Evolutionary conservation across 2,797 vertebrate species (phyloP), one percentile per base, ranked within the genome.

Genomic region (Sebastolobus alascanus): DNA sequence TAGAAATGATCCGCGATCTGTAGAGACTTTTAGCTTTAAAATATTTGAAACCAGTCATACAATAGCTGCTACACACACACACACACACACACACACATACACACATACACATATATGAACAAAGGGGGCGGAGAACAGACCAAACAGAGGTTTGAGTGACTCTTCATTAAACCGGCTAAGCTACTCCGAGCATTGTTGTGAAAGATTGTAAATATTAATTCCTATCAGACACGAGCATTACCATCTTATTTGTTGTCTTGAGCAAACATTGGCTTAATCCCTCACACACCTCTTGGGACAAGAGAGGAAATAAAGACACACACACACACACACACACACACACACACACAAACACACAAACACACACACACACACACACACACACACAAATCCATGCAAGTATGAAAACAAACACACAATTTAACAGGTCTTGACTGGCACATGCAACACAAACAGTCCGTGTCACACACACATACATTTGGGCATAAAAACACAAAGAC

Each of bases 191-290:
- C 60, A n/a, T 73, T 60, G 69, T 50, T 50, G 29, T n/a, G 9
- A 55, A 76, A 68, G 61, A 71, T 22, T 59, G 50, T 43, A 10
- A 73, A 80, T 75, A 4, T 22, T 75, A 43, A 80, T 64, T 80
- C 61, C 52, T 33, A 60, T 81, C 63, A 71, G 75, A 84, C 78
- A 58, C 1, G 14, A 67, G 55, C 25, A 35, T 80, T 64, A 75
- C 0, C 67, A 71, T 82, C 59, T 50, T 58, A 65, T 79, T 73
- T 82, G 70, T 8, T 65, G 78, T 73, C 16, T 56, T 13, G 16
- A 75, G 81, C 61, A 82, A 87, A 82, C 71, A 61, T 20, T 22
- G 29, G 43, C 37, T 52, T 76, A 84, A 82, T 79, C 64, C 71
- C 11, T 77, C 46, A 55, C 69, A 68, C n/a, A 59, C 63, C 74